Evolutionary conservation across 2,797 vertebrate species (phyloP).

Genomic region (Sebastiscus albofasciatus): DNA sequence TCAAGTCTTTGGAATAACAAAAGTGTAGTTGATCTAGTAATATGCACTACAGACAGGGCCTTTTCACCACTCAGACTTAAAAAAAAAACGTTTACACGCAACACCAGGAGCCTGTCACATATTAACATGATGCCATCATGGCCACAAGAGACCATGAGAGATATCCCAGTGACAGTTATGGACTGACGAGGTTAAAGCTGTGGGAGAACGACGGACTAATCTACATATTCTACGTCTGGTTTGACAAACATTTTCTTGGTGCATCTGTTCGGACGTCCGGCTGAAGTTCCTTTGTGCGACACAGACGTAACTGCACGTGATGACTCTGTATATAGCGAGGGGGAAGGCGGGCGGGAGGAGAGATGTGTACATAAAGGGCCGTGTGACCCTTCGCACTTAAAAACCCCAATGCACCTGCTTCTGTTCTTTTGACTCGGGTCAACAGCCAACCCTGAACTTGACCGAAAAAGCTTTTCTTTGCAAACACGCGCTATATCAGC

Average conservation of each 20-base stretch:
- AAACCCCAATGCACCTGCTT: conserved; percentile 72
- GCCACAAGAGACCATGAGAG: conserved; percentile 4
- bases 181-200: conserved; percentile 17
- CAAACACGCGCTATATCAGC: conserved; percentile 40
- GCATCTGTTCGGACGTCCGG: conserved; percentile 34
- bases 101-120: conserved; percentile 12
- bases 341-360: not conserved
- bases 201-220: conserved; percentile 15
- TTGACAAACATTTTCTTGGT: conserved; percentile 24
- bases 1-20: conserved; percentile 22
- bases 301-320: conserved; percentile 35
- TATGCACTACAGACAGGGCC: conserved; percentile 29
- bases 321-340: conserved; percentile 54
- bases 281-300: conserved; percentile 39
- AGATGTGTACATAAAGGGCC: conserved; percentile 63
- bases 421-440: conserved; percentile 62
- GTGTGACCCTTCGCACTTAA: conserved; percentile 72
- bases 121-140: conserved; percentile 34
- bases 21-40: conserved; percentile 11
- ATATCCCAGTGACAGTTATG: conserved; percentile 4
- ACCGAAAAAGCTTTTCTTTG: conserved; percentile 47
- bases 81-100: conserved; percentile 7
- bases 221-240: conserved; percentile 19
- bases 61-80: conserved; percentile 37
- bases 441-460: conserved; percentile 38